Evolutionary conservation across 2,888 invertebrate species (phyloP), one percentile per base, ranked within the genome.

Genomic region (Apodemia mormo): DNA sequence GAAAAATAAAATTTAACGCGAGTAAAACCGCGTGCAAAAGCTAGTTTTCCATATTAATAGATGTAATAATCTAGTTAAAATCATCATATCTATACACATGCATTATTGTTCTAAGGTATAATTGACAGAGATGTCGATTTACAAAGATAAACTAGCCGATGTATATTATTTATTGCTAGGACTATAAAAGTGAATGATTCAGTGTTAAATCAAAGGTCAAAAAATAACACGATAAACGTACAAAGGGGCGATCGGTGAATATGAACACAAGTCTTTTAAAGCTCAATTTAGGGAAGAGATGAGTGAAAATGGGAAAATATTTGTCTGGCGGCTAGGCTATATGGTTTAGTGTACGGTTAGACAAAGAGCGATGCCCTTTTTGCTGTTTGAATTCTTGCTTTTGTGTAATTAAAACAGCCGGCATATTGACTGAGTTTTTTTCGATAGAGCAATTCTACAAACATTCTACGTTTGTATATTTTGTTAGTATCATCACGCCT

Each of bases 301-400:
- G 81, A 74, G 82, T 84, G 86, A 80, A 88, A 92, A 92, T 90
- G 88, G 88, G 90, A 92, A 92, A 91, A 92, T 92, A 92, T 92
- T 90, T 89, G 92, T 92, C 92, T 92, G 92, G 85, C 75, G 70
- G 71, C 58, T 70, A 71, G 68, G 56, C 64, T 70, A 67, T 68
- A 40, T 40, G 52, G 66, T 37, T 58, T 56, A 40, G 29, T 58
- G 29, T 30, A 33, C 61, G 33, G 56, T 30, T 33, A 52, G 52
- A n/a, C 52, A 52, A 61, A 61, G 30, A 61, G 33, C 61, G 30
- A 61, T 7, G 14, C 30, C 33, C 14, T 14, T 33, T 58, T 54
- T 22, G 12, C 29, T 33, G 33, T 61, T 33, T 33, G 30, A 33
- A 61, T 61, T 61, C 30, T 61, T 10, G 29, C 58, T 58, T 58